These are phyloP conservation scores for Cylas formicarius DNA, from an alignment of 1,140 invertebrate genomes.

Conservation along the genomic window DNA sequence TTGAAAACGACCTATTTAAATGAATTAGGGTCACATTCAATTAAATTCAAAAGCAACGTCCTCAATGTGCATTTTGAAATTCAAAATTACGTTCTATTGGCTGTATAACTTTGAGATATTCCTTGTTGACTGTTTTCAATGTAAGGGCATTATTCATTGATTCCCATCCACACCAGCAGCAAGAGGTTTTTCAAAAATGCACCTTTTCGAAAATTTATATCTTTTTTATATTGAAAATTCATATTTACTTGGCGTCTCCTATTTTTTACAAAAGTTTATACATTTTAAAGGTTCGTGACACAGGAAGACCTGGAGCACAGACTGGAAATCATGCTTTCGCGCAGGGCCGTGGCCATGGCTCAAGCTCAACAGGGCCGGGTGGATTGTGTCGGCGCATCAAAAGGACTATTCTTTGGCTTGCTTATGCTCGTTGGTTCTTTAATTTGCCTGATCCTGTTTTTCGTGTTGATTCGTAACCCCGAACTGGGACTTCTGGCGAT, in stretches of 20 bases:
- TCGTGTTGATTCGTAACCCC: slow-evolving; percentile 80
- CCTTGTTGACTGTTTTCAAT: too few species aligned
- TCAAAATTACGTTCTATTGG: too few species aligned
- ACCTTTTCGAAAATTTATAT: neutral
- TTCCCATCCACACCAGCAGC: too few species aligned
- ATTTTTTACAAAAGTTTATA: neutral
- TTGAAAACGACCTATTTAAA: too few species aligned
- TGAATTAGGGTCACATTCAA: too few species aligned
- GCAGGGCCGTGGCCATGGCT: slow-evolving; percentile 72
- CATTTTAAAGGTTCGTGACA: slow-evolving; percentile 51
- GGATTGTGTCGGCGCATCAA: slow-evolving; percentile 87
- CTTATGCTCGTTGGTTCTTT: slow-evolving; percentile 83
- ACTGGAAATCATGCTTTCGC: slow-evolving; percentile 74
- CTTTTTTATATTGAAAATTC: slow-evolving; percentile 1
- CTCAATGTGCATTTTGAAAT: too few species aligned
- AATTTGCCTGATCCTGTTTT: slow-evolving; percentile 90
- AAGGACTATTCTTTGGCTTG: slow-evolving; percentile 89
- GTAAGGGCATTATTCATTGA: too few species aligned
- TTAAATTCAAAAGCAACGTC: too few species aligned
- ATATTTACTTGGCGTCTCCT: slow-evolving; percentile 4
- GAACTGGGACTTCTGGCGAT: slow-evolving; percentile 75
- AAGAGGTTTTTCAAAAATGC: too few species aligned
- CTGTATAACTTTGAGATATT: too few species aligned
- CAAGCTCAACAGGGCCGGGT: slow-evolving; percentile 72
- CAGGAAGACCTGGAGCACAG: slow-evolving; percentile 80